A percentile compares a stretch with the other conserved stretches of the same genome.
Conservation (phyloP, 2,888 invertebrate species). For the Diogma glabrata region DNA sequence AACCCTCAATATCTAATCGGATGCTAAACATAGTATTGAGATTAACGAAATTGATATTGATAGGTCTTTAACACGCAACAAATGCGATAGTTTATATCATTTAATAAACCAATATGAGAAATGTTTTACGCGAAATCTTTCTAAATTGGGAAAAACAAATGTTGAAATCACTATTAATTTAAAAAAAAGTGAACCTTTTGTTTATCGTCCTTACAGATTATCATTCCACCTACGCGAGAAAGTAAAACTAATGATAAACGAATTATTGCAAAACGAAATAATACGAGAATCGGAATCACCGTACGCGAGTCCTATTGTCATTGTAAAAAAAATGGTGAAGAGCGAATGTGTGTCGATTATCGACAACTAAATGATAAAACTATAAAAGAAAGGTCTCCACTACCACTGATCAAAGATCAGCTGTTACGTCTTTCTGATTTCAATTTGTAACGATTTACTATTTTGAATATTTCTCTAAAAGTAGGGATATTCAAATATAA, state of each 20-base stretch:
- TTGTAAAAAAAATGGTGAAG: constrained; percentile 24
- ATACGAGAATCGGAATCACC: constrained; percentile 24
- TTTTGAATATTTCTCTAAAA: too few relatives aligned
- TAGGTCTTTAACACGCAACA: too few relatives aligned
- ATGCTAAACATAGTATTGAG: too few relatives aligned
- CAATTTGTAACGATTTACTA: too few relatives aligned
- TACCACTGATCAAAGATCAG: constrained; percentile 22
- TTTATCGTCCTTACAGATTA: constrained; percentile 1
- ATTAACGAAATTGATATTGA: too few relatives aligned
- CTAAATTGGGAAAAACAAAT: too few relatives aligned
- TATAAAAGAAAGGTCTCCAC: constrained; percentile 18
- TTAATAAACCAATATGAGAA: too few relatives aligned
- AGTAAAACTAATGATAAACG: background rate
- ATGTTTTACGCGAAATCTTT: too few relatives aligned
- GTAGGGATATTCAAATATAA: too few relatives aligned
- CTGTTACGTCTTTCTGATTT: background rate
- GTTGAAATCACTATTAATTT: background rate
- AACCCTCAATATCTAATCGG: too few relatives aligned
- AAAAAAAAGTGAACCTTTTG: background rate
- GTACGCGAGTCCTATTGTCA: constrained; percentile 24
- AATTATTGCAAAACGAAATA: constrained; percentile 20
- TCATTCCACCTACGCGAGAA: background rate
- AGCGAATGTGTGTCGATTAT: constrained; percentile 24
- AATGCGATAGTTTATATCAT: too few relatives aligned
- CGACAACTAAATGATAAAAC: constrained; percentile 22